Evolutionary conservation across 1,140 invertebrate genomes (phyloP).

Genomic region (Leptestheria dahalacensis): DNA sequence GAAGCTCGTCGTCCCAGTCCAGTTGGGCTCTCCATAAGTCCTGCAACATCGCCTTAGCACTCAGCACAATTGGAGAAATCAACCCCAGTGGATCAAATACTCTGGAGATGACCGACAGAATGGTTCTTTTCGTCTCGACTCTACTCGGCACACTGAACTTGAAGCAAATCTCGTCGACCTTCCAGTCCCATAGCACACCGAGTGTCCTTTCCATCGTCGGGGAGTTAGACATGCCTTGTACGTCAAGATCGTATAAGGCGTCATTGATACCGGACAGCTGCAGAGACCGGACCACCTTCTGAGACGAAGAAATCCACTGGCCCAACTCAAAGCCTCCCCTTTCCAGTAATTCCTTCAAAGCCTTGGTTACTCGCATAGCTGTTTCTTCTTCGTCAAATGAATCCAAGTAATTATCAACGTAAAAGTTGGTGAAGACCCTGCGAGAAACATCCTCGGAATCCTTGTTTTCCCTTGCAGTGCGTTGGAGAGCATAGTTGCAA

Average conservation of each 20-base stretch:
- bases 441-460: constrained; percentile 5
- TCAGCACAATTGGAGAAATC: constrained; percentile 24
- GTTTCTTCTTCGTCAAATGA: neutral
- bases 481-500: neutral
- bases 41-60: constrained; percentile 29
- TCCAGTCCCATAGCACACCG: neutral
- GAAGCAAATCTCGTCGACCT: neutral
- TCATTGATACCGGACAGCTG: neutral
- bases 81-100: constrained; percentile 30
- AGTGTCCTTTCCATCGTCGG: neutral
- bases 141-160: neutral
- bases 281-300: neutral
- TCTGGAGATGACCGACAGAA: constrained; percentile 23
- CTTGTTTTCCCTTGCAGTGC: neutral
- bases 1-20: constrained; percentile 26
- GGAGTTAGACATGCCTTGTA: no score
- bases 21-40: constrained; percentile 23
- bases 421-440: neutral
- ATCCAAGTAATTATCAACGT: constrained; percentile 15
- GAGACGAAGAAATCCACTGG: neutral
- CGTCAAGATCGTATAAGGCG: neutral
- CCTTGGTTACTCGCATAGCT: neutral
- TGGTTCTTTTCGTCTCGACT: constrained; percentile 21
- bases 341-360: neutral
- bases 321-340: constrained; percentile 14